Evolutionary conservation across 2,888 invertebrate genomes (phyloP).

Genomic region (Diarsia mendica): DNA sequence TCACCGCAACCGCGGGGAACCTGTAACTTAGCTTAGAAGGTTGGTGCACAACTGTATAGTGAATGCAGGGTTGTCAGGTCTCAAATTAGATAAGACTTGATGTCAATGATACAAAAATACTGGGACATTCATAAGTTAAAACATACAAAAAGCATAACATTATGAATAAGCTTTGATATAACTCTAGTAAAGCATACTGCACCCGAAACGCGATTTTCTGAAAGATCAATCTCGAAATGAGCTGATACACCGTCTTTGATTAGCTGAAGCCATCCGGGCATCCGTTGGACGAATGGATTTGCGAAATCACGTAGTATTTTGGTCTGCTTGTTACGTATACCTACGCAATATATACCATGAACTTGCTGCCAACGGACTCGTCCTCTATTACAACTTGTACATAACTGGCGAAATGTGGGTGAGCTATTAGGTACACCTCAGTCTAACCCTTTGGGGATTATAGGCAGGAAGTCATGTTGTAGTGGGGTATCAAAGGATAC

Average conservation of each 20-base stretch:
- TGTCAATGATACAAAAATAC: no score
- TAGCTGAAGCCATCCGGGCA: no score
- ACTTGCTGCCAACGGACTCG: neutral
- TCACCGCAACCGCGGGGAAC: conserved; percentile 70
- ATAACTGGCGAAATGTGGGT: no score
- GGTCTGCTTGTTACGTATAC: no score
- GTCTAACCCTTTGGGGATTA: no score
- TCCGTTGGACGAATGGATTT: neutral
- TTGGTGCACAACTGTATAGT: conserved; percentile 45
- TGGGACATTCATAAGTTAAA: no score
- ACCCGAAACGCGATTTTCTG: neutral
- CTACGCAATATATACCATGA: no score
- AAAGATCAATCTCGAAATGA: neutral
- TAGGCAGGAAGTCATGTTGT: no score
- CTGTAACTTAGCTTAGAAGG: conserved; percentile 44
- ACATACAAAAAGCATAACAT: no score
- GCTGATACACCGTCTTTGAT: neutral
- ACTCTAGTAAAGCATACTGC: neutral
- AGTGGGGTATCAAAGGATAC: neutral
- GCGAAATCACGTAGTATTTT: neutral
- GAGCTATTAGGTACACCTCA: no score
- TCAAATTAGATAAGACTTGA: neutral
- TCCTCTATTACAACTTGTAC: no score
- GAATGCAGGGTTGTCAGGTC: conserved; percentile 39
- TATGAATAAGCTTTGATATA: neutral